phyloP scores from a whole-genome alignment of 1,140 invertebrate species.

The Acromyrmex echinatior region DNA sequence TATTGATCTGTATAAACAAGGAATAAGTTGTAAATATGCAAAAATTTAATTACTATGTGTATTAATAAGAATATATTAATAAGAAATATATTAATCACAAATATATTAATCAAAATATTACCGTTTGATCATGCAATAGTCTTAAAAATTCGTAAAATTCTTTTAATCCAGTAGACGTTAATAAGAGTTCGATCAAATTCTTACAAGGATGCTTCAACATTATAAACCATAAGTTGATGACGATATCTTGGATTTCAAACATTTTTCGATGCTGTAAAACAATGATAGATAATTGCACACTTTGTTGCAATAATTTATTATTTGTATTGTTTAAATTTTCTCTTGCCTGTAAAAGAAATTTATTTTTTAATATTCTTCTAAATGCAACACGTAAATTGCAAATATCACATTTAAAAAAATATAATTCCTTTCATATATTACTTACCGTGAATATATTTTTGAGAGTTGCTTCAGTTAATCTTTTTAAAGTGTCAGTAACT shows the following conservation, averaged over 20 bases:
- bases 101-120: slow-evolving; percentile 48
- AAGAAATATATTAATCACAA: not conserved
- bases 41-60: not conserved
- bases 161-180: slow-evolving; percentile 61
- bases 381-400: not conserved
- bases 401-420: slow-evolving; percentile 5
- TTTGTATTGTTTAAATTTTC: slow-evolving; percentile 12
- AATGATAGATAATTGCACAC: slow-evolving; percentile 70
- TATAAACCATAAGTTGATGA: slow-evolving; percentile 69
- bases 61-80: too few relatives aligned
- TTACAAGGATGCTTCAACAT: slow-evolving; percentile 66
- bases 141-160: slow-evolving; percentile 64
- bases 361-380: not conserved
- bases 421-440: slow-evolving; percentile 43
- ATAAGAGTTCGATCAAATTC: slow-evolving; percentile 68
- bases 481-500: slow-evolving; percentile 65
- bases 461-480: slow-evolving; percentile 62
- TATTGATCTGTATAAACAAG: slow-evolving; percentile 59
- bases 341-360: slow-evolving; percentile 36
- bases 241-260: slow-evolving; percentile 62
- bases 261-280: slow-evolving; percentile 68
- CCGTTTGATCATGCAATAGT: slow-evolving; percentile 57
- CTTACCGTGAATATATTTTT: slow-evolving; percentile 71
- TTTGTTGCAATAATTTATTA: slow-evolving; percentile 64
- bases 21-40: slow-evolving; percentile 20